Evolutionary conservation across 2,113 vertebrate genomes (phyloP), one percentile per base, ranked within the genome.

Genomic region (Pygoscelis antarcticus): DNA sequence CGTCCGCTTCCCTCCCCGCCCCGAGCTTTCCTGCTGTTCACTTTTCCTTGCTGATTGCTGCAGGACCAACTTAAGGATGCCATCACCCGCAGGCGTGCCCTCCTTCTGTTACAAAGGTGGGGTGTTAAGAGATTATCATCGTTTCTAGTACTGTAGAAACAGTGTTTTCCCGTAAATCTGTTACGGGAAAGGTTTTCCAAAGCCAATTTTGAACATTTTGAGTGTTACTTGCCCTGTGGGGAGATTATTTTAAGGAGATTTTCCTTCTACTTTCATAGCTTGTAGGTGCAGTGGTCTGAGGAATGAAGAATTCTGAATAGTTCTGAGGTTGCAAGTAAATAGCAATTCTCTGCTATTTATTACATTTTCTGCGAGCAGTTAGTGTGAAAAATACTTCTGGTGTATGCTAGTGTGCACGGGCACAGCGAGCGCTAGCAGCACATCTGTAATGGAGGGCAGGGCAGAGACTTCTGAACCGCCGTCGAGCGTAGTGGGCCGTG

Each of bases 401-500:
- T 36, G 13, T 49, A 10, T 23, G 2, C 5, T 27, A 5, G 26
- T 14, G 17, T 26, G n/a, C 27, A 6, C 0, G 8, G 51, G 32
- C 51, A 34, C 26, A 29, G 9, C 0, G 4, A 40, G 10, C 32
- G 13, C 5, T 21, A 42, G 47, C 23, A 11, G 16, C 5, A 0
- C 30, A 12, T 32, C 51, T 57, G 23, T 16, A 22, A 17, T 0
- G 19, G 25, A 58, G 27, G 13, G 46, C 34, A 66, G 51, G 0
- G 3, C 68, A 64, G 38, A 15, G 57, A 21, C 16, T 38, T 20
- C 17, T 5, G 34, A 76, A 12, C 58, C 2, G 1, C 55, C 16
- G 2, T 5, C 10, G 6, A 17, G 15, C 6, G 11, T 7, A 16
- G 32, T 29, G 69, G 87, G 62, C 58, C 2, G 1, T 32, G 23